Evolutionary conservation across 2,888 invertebrate genomes (phyloP).

Genomic region (Callimorpha dominula): DNA sequence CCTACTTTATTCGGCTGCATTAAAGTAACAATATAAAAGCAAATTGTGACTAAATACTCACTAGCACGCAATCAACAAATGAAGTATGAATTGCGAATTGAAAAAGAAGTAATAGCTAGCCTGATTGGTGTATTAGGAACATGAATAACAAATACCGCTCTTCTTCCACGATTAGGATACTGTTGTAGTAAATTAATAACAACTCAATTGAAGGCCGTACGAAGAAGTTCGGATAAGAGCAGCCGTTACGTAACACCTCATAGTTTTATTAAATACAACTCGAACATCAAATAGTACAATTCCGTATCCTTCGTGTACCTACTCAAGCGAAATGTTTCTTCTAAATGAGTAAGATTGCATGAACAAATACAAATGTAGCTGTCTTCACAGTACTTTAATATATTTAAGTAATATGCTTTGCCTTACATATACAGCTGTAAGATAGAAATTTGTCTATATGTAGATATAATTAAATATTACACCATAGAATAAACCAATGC

Average conservation of each 20-base stretch:
- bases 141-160: no score
- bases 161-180: no score
- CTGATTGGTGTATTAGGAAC: no score
- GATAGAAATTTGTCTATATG: conserved; percentile 28
- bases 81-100: no score
- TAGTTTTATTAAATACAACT: not conserved
- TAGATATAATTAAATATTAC: conserved; percentile 38
- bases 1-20: no score
- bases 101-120: no score
- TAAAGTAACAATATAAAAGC: no score
- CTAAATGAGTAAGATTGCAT: not conserved
- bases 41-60: no score
- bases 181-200: no score
- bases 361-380: not conserved
- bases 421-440: conserved; percentile 28
- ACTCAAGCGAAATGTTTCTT: not conserved
- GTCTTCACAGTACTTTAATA: conserved; percentile 6
- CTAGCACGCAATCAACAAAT: no score
- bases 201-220: not conserved
- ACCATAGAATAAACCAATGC: conserved; percentile 41
- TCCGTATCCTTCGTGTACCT: not conserved
- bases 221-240: not conserved
- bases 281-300: not conserved
- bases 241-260: not conserved
- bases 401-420: not conserved